These are phyloP conservation scores for Pleuronectes platessa DNA, from an alignment of 2,113 vertebrate species.

Conservation along the genomic window DNA sequence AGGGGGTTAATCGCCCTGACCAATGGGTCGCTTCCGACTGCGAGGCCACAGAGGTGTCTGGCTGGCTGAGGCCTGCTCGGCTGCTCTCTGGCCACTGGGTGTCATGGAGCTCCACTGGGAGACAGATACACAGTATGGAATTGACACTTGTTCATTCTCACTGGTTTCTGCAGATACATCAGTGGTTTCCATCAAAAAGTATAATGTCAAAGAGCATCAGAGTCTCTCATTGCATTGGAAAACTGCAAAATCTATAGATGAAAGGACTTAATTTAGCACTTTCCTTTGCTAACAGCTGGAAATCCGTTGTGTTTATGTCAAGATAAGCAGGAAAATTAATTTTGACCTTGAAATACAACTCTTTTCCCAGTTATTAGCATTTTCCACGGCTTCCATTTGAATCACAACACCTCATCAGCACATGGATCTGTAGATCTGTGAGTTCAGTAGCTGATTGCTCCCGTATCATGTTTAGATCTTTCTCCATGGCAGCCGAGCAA, in stretches of 20 bases:
- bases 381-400: background rate
- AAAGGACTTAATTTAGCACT: background rate
- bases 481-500: background rate
- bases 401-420: background rate
- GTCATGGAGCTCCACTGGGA: conserved; percentile 23
- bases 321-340: too few species aligned
- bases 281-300: background rate
- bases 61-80: conserved; percentile 6
- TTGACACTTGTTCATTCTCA: too few species aligned
- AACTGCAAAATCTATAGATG: background rate
- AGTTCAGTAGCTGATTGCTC: background rate
- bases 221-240: background rate
- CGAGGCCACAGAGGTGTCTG: conserved; percentile 34
- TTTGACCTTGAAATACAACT: too few species aligned
- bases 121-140: background rate
- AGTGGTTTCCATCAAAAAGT: background rate
- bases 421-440: too few species aligned
- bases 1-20: conserved; percentile 69
- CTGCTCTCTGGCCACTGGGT: conserved; percentile 20
- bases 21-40: conserved; percentile 51
- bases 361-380: background rate
- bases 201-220: background rate
- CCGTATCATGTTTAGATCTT: background rate
- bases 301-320: background rate
- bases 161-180: background rate